Evolutionary conservation across 2,888 invertebrate genomes (phyloP).

Genomic region (Volucella inanis): DNA sequence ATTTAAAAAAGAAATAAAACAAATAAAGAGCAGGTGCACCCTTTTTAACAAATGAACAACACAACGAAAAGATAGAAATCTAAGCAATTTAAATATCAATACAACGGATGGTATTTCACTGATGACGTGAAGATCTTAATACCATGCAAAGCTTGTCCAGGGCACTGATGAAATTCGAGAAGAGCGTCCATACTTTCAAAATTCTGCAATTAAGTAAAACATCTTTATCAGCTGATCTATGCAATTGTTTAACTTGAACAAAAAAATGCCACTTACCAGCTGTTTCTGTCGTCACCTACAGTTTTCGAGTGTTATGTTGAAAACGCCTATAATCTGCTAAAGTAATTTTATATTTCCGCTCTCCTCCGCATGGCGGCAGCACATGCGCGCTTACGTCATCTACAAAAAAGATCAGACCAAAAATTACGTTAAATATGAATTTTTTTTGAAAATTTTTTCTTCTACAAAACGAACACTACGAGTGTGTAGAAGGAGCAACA

Average conservation of each 20-base stretch:
- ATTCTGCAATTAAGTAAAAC: slow-evolving; percentile 38
- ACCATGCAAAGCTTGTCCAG: slow-evolving; percentile 14
- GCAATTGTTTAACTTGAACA: not conserved
- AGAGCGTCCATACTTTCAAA: slow-evolving; percentile 5
- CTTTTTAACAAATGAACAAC: slow-evolving; percentile 36
- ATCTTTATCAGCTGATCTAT: not conserved
- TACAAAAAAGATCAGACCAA: slow-evolving; percentile 18
- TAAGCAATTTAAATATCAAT: slow-evolving; percentile 60
- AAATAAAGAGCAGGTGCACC: slow-evolving; percentile 54
- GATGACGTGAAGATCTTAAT: slow-evolving; percentile 44
- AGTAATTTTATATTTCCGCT: slow-evolving; percentile 35
- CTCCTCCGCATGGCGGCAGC: slow-evolving; percentile 62
- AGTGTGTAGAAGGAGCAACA: too few species aligned
- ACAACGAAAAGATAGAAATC: slow-evolving; percentile 39
- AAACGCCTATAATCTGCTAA: slow-evolving; percentile 2
- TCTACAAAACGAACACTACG: too few species aligned
- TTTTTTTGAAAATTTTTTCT: slow-evolving; percentile 19
- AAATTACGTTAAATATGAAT: not conserved
- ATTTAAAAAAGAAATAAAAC: slow-evolving; percentile 11
- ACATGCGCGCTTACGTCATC: slow-evolving; percentile 66
- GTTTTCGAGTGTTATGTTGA: not conserved
- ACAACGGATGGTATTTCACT: slow-evolving; percentile 59
- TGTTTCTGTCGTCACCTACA: slow-evolving; percentile 24
- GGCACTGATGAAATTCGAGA: slow-evolving; percentile 13
- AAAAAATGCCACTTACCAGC: slow-evolving; percentile 41